phyloP scores from a whole-genome alignment of 1,140 invertebrate genomes.

The Drosophila pachea region DNA sequence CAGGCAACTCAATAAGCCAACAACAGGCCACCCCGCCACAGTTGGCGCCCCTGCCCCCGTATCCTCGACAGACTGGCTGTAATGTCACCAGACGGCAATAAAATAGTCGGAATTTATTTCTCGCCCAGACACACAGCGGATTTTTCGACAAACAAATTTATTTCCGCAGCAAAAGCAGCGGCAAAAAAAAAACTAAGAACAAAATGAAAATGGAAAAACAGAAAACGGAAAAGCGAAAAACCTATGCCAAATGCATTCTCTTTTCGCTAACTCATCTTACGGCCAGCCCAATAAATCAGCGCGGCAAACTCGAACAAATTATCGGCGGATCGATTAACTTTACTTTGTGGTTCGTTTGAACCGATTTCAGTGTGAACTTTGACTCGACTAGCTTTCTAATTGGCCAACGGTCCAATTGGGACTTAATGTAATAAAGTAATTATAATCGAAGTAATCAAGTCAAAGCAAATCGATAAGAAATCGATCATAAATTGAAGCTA shows the following conservation, averaged over 20 bases:
- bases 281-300: no score
- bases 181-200: no score
- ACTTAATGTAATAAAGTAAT: background rate
- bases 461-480: background rate
- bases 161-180: conserved; percentile 46
- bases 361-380: no score
- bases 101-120: conserved; percentile 69
- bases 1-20: conserved; percentile 58
- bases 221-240: background rate
- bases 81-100: conserved; percentile 71
- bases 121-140: conserved; percentile 29
- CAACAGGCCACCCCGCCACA: background rate
- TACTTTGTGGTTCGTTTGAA: no score
- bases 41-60: background rate
- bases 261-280: background rate
- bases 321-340: background rate
- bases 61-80: conserved; percentile 35
- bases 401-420: no score
- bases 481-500: background rate
- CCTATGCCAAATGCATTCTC: conserved; percentile 10
- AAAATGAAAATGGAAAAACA: background rate
- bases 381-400: no score
- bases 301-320: background rate
- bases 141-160: conserved; percentile 58
- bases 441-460: background rate